Conservation (phyloP, 2,797 vertebrate genomes). For the Sebastes flavidus region DNA sequence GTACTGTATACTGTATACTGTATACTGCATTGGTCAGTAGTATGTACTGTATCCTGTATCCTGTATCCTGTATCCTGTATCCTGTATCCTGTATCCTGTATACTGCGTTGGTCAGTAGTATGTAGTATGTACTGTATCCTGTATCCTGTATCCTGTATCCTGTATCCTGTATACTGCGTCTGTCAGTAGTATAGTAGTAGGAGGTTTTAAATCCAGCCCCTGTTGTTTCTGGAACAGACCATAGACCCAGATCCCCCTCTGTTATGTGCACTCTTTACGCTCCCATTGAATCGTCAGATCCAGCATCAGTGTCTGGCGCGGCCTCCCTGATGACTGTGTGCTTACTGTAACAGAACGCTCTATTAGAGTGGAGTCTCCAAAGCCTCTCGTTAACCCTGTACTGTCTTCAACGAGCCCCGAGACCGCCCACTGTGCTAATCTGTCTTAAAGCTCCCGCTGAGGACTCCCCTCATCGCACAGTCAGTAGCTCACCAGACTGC, state of each 20-base stretch:
- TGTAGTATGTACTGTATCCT: no score
- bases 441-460: constrained; percentile 48
- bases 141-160: no score
- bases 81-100: no score
- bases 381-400: constrained; percentile 61
- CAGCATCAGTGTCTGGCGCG: background rate
- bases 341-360: constrained; percentile 33
- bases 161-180: no score
- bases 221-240: no score
- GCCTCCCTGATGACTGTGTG: constrained; percentile 6
- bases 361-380: constrained; percentile 15
- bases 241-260: background rate
- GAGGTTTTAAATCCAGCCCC: no score
- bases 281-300: constrained; percentile 21
- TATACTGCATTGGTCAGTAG: no score
- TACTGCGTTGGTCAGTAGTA: no score
- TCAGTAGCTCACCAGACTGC: background rate
- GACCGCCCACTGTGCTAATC: constrained; percentile 66
- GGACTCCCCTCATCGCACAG: constrained; percentile 42
- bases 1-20: no score
- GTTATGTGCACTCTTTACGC: background rate
- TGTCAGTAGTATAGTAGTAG: no score
- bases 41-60: no score
- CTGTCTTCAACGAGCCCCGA: constrained; percentile 41
- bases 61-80: no score